A percentile compares a stretch with the other conserved stretches of the same genome.
These are phyloP conservation scores for Chelon auratus DNA, from an alignment of 2,797 vertebrate species.

Conservation along the genomic window DNA sequence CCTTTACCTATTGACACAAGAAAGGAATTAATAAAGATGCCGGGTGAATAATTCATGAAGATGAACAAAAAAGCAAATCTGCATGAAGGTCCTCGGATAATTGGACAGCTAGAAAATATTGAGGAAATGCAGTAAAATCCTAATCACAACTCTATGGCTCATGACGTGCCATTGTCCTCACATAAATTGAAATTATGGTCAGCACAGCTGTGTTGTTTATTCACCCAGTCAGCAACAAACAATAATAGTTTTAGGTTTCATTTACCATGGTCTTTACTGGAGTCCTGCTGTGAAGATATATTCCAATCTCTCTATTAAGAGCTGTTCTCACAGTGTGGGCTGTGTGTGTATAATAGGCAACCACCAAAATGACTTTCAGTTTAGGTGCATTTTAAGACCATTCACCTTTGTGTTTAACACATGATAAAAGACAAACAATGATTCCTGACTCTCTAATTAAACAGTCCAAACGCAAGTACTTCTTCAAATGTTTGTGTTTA, in stretches of 20 bases:
- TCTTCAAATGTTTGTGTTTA: no score
- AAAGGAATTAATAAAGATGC: conserved; percentile 67
- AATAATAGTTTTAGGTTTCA: conserved; percentile 24
- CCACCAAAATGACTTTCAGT: background rate
- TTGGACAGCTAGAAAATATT: conserved; percentile 49
- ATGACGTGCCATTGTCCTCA: conserved; percentile 33
- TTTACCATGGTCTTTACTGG: conserved; percentile 1
- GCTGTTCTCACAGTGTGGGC: background rate
- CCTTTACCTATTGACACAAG: conserved; percentile 69
- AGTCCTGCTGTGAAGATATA: background rate
- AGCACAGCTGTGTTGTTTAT: conserved; percentile 37
- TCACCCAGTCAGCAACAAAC: conserved; percentile 41
- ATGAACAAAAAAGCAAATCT: conserved; percentile 69
- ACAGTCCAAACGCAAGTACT: no score
- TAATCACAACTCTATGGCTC: conserved; percentile 65
- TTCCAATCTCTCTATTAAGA: background rate
- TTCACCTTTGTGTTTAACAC: background rate
- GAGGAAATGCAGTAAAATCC: conserved; percentile 48
- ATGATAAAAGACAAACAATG: background rate
- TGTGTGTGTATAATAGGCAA: background rate
- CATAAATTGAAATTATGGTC: conserved; percentile 50
- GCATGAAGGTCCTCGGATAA: conserved; percentile 60
- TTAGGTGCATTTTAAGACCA: background rate
- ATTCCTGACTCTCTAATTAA: no score
- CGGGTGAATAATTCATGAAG: conserved; percentile 80